Evolutionary conservation across 2,797 vertebrate species (phyloP).

Genomic region (Manis javanica): DNA sequence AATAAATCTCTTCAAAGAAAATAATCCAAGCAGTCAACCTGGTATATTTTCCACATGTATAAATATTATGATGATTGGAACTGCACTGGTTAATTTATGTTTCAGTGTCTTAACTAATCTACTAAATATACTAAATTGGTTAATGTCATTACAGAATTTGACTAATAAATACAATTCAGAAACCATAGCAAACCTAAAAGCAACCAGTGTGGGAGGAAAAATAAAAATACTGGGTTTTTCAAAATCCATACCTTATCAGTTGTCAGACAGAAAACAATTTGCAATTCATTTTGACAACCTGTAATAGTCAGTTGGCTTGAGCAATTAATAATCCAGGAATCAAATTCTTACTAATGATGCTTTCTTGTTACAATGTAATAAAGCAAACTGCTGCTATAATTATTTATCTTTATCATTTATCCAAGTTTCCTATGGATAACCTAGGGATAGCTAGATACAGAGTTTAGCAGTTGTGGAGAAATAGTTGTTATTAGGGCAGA

Average conservation of each 20-base stretch:
- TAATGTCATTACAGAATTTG: conserved; percentile 1
- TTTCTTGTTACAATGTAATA: conserved; percentile 49
- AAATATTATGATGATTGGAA: conserved; percentile 50
- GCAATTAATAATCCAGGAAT: conserved; percentile 22
- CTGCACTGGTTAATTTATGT: neutral
- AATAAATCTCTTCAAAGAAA: conserved; percentile 48
- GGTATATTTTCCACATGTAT: conserved; percentile 18
- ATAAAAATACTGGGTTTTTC: conserved; percentile 22
- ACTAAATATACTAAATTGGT: conserved; percentile 23
- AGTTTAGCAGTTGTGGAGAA: conserved; percentile 29
- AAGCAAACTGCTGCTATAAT: conserved; percentile 51
- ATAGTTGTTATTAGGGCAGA: neutral
- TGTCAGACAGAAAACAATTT: conserved; percentile 18
- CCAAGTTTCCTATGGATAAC: neutral
- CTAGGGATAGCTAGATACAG: neutral
- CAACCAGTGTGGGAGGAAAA: neutral
- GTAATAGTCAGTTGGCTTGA: neutral
- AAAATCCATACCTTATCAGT: neutral
- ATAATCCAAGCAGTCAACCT: neutral
- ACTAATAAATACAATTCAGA: conserved; percentile 39
- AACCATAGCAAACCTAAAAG: conserved; percentile 17
- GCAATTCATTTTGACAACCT: conserved; percentile 42
- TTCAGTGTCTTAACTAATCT: conserved; percentile 43
- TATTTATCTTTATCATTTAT: conserved; percentile 57
- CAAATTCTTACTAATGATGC: conserved; percentile 41